Evolutionary conservation across 2,888 invertebrate species (phyloP).

Genomic region (Byasa hedistus): DNA sequence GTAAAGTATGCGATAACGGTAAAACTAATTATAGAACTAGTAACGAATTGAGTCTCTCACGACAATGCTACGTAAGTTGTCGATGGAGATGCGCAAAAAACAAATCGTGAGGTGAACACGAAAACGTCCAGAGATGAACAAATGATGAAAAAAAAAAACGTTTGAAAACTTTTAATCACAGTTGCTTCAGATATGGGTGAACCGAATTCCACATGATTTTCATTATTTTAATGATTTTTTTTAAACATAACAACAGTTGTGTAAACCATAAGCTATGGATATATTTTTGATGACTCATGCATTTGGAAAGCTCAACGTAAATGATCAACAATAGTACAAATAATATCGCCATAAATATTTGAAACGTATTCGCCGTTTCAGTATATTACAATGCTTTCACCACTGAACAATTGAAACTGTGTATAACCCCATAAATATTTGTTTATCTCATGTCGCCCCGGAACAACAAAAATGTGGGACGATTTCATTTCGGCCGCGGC

Average conservation of each 20-base stretch:
- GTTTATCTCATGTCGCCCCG: slow-evolving; percentile 35
- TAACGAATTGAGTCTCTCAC: slow-evolving; percentile 71
- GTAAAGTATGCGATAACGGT: slow-evolving; percentile 66
- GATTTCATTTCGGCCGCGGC: slow-evolving; percentile 55
- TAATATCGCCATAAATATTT: not conserved
- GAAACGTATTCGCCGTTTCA: slow-evolving; percentile 1
- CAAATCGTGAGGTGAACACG: slow-evolving; percentile 63
- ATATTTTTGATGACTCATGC: no score
- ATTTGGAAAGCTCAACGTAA: not conserved
- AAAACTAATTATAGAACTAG: slow-evolving; percentile 71
- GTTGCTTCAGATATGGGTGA: not conserved
- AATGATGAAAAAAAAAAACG: slow-evolving; percentile 22
- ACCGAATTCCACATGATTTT: not conserved
- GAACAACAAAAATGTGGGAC: slow-evolving; percentile 40
- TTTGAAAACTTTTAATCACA: slow-evolving; percentile 16
- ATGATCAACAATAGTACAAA: not conserved
- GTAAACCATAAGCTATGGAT: no score
- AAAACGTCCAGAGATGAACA: slow-evolving; percentile 36
- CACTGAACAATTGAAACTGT: slow-evolving; percentile 29
- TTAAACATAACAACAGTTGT: not conserved
- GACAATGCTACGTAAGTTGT: slow-evolving; percentile 57
- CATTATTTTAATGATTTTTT: not conserved
- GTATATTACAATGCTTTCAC: slow-evolving; percentile 29
- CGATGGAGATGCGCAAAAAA: slow-evolving; percentile 64
- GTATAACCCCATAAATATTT: slow-evolving; percentile 36